Percentiles rank a stretch among this genome's conserved stretches.
Conservation (phyloP, 2,113 vertebrate genomes). For the Neofelis nebulosa region DNA sequence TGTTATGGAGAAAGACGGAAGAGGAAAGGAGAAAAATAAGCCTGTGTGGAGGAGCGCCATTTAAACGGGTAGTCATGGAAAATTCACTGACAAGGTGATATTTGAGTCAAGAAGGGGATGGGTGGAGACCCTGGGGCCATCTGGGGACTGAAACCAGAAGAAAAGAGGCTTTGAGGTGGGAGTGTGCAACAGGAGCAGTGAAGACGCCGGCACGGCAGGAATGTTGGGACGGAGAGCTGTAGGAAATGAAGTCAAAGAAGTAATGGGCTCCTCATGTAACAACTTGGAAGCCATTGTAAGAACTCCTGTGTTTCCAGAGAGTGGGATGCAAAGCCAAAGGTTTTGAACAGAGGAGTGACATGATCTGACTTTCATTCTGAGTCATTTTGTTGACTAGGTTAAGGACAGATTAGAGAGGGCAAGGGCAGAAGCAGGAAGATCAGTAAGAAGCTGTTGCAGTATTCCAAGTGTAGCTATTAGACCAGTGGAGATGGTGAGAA, state of each 20-base stretch:
- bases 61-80: not conserved
- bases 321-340: not conserved
- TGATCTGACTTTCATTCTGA: not conserved
- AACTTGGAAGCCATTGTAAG: not conserved
- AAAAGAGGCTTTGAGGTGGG: not conserved
- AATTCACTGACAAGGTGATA: not conserved
- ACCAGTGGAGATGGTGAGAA: not conserved
- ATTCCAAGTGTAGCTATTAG: not conserved
- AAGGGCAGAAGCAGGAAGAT: not conserved
- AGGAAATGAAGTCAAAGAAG: not conserved
- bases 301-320: no score
- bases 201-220: not conserved
- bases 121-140: not conserved
- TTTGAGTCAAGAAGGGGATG: not conserved
- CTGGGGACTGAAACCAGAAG: not conserved
- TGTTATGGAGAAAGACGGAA: not conserved
- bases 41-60: not conserved
- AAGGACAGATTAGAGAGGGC: not conserved
- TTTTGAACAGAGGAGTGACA: not conserved
- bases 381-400: not conserved
- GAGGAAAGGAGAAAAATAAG: not conserved
- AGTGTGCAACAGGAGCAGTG: not conserved
- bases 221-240: rapidly evolving
- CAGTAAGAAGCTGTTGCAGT: not conserved
- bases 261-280: not conserved